Evolutionary conservation across 2,888 invertebrate genomes (phyloP).

Genomic region (Drosophila neonasuta): DNA sequence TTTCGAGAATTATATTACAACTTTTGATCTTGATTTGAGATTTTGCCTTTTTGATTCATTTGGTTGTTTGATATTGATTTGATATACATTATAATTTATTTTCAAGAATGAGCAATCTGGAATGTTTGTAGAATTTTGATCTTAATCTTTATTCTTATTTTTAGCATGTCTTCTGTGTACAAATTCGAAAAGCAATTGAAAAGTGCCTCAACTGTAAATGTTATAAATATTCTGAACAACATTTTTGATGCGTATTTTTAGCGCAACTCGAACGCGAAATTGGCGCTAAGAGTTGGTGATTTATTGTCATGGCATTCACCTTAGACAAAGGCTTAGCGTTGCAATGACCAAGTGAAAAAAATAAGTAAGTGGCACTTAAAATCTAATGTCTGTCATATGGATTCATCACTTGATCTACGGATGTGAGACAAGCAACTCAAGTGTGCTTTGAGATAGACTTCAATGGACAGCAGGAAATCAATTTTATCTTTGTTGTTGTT

Average conservation of each 20-base stretch:
- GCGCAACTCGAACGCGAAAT: background rate
- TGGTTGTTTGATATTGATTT: too few species aligned
- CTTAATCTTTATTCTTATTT: too few species aligned
- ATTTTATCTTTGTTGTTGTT: conserved; percentile 28
- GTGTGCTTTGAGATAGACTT: conserved; percentile 13
- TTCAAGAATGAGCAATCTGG: too few species aligned
- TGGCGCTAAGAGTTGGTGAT: conserved; percentile 2
- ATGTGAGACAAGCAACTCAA: conserved; percentile 14
- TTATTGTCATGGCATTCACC: conserved; percentile 26
- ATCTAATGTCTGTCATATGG: conserved; percentile 5
- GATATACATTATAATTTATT: too few species aligned
- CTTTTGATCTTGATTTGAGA: too few species aligned
- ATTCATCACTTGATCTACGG: conserved; percentile 7
- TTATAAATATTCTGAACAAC: background rate
- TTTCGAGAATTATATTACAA: too few species aligned
- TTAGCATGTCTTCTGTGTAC: background rate
- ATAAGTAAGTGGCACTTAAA: conserved; percentile 16
- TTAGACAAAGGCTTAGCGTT: conserved; percentile 12
- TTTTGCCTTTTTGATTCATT: too few species aligned
- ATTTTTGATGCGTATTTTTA: background rate
- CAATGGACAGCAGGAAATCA: conserved; percentile 53
- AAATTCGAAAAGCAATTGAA: conserved; percentile 9
- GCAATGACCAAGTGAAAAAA: background rate
- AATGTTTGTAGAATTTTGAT: too few species aligned
- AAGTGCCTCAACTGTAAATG: background rate